These are phyloP conservation scores for Erethizon dorsatum DNA, from an alignment of 2,797 vertebrate species.

Conservation along the genomic window DNA sequence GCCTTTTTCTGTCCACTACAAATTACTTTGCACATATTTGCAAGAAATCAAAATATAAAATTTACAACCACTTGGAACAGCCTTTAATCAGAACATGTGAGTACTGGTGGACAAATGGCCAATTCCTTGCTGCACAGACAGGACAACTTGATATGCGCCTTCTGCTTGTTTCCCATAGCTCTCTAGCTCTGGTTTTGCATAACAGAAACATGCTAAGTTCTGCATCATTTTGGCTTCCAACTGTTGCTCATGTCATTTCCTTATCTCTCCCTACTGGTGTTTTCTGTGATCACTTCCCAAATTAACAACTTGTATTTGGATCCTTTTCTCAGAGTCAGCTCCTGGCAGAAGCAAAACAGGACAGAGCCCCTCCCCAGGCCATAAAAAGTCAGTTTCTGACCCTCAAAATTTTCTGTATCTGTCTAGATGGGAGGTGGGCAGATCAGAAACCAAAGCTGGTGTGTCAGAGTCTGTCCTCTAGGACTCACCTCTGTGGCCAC, in stretches of 20 bases:
- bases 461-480: accelerated
- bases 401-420: neutral
- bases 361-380: accelerated
- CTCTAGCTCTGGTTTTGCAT: too few relatives aligned
- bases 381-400: neutral
- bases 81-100: neutral
- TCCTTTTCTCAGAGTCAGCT: neutral
- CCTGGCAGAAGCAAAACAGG: neutral
- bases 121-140: accelerated
- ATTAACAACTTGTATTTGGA: neutral
- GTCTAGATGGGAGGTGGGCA: neutral
- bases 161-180: neutral
- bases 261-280: accelerated
- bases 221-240: too few relatives aligned
- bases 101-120: neutral
- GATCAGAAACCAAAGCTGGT: accelerated
- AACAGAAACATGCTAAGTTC: accelerated
- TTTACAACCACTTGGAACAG: neutral
- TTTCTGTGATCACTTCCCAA: neutral
- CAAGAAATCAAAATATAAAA: neutral
- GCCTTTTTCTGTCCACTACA: neutral
- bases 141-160: accelerated
- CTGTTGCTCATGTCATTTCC: too few relatives aligned
- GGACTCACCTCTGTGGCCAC: slow-evolving; percentile 77
- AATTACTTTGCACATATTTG: accelerated